Evolutionary conservation across 37 sponge, comb jelly and placozoan genomes (phyloP).

Genomic region (Cliona cf. orientalis): DNA sequence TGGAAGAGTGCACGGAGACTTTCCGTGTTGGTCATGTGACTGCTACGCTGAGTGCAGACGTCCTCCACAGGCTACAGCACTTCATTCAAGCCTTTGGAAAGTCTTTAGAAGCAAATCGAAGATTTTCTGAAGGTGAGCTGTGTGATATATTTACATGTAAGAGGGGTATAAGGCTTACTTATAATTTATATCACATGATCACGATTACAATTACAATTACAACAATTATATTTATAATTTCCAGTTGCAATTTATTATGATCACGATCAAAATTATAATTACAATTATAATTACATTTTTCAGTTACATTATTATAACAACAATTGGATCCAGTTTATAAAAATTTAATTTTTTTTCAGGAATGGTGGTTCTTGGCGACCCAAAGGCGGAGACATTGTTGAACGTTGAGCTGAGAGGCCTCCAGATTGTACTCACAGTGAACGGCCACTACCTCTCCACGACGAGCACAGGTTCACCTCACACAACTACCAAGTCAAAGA

Average conservation of each 20-base stretch:
- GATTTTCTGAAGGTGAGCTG: slow-evolving; percentile 54
- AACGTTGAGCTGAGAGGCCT: not conserved
- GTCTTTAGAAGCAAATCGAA: slow-evolving; percentile 54
- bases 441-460: slow-evolving; percentile 28
- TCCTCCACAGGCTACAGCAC: slow-evolving; percentile 54
- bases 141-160: no score
- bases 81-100: slow-evolving; percentile 7
- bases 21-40: slow-evolving; percentile 37
- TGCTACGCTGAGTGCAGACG: slow-evolving; percentile 54
- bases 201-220: not conserved
- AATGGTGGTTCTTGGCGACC: slow-evolving; percentile 74
- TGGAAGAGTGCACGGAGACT: slow-evolving; percentile 54
- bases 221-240: not conserved
- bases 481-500: not conserved
- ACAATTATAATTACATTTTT: no score
- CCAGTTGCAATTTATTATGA: not conserved
- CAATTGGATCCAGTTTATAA: no score
- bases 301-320: no score
- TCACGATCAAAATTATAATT: not conserved
- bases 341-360: no score
- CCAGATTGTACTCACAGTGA: slow-evolving; percentile 6
- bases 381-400: slow-evolving; percentile 56
- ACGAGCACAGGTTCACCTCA: not conserved
- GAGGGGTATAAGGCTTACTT: no score
- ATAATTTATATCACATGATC: not conserved